Evolutionary conservation across 1,140 invertebrate genomes (phyloP), one percentile per base, ranked within the genome.

Genomic region (Sweltsa coloradensis): DNA sequence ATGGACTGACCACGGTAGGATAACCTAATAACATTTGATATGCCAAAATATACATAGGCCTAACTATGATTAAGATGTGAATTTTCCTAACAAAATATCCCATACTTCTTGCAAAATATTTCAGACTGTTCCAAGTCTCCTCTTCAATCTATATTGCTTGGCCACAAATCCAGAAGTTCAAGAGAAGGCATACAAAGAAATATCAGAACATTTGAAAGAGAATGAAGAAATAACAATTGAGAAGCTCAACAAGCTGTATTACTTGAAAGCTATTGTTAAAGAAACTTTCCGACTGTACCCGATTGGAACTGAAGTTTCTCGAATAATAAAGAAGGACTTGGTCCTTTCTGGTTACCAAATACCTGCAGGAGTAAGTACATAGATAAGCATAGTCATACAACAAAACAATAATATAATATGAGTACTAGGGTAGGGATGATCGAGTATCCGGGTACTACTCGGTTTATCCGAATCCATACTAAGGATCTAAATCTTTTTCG

Each of bases 261-360:
- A 73, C 47, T 56, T 76, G 1, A 75, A 75, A 59, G 74, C 73
- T 7, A 70, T 68, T 52, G 60, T 79, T 0, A 77, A 76, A 51
- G 76, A 79, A 64, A 65, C 68, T 3, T 73, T 77, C 51, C 57
- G 55, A 52, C 41, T 76, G 26, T 70, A 63, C 49, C 71, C 75
- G 13, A 71, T 71, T 47, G 69, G 71, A 22, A 65, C 71, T 2
- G 72, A 74, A 48, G 61, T 75, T 23, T 63, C 65, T 4, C 59
- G 76, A 51, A 64, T 75, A 7, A 54, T 68, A 13, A 57, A 65
- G 18, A 57, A 67, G 40, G 66, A 75, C 53, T 45, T 72, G 3
- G 57, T 69, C 14, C 54, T 58, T 13, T 55, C 52, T 11, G 68
- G 67, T 29, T 77, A 74, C 51, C 55, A 61, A 7, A 60, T 78